These are phyloP conservation scores for Actinemys pallida DNA, from an alignment of 2,113 vertebrate genomes.

Conservation along the genomic window DNA sequence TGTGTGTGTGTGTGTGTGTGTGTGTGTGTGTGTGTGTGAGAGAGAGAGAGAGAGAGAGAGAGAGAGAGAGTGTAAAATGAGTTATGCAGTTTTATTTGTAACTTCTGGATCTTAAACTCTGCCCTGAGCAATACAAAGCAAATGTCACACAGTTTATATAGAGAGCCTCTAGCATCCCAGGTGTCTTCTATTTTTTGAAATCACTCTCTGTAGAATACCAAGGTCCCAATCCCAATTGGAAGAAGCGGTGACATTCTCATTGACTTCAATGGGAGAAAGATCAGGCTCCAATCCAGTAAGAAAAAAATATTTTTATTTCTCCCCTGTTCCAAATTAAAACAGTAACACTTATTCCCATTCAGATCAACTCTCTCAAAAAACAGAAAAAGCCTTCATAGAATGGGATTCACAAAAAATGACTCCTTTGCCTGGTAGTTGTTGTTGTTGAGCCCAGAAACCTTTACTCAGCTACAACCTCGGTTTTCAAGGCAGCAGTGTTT, in stretches of 20 bases:
- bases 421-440: background rate
- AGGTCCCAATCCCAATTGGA: background rate
- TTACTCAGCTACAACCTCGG: background rate
- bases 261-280: background rate
- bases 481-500: background rate
- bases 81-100: background rate
- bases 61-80: background rate
- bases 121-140: background rate
- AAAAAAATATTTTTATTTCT: background rate
- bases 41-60: too few species aligned
- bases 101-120: background rate
- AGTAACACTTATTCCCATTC: background rate
- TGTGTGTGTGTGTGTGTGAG: rapidly evolving
- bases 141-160: background rate
- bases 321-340: background rate
- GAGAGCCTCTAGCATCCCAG: background rate
- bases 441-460: background rate
- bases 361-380: background rate
- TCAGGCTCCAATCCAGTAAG: background rate
- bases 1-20: rapidly evolving
- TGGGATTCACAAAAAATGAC: background rate
- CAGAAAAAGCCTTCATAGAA: background rate
- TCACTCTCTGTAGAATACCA: background rate
- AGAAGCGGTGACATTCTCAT: background rate
- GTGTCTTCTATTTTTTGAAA: background rate